Conservation (phyloP, 2,888 invertebrate genomes). For the Fragum whitleyi region DNA sequence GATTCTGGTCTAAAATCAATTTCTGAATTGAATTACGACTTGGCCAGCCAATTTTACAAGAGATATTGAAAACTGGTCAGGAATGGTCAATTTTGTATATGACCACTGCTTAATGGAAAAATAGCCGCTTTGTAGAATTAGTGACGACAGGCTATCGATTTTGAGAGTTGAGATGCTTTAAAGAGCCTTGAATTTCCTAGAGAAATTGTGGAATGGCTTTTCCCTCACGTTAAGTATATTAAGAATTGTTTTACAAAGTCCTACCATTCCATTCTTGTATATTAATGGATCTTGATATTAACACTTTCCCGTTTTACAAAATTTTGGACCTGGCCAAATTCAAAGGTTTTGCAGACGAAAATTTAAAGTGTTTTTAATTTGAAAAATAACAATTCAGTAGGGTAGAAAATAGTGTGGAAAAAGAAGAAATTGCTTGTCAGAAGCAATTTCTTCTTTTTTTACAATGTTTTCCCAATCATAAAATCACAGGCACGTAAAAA, state of each 20-base stretch:
- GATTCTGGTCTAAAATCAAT: slow-evolving; percentile 62
- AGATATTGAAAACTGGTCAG: slow-evolving; percentile 63
- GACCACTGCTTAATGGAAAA: slow-evolving; percentile 46
- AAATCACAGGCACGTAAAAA: too few species aligned
- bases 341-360: too few species aligned
- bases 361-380: too few species aligned
- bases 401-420: too few species aligned
- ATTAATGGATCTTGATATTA: too few species aligned
- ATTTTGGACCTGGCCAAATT: too few species aligned
- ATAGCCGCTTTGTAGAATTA: slow-evolving; percentile 38
- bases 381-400: too few species aligned
- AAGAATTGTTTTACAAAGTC: background rate
- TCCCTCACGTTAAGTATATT: background rate
- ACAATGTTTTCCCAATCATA: too few species aligned
- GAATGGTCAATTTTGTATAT: slow-evolving; percentile 64
- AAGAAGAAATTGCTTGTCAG: too few species aligned
- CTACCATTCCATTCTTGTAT: background rate
- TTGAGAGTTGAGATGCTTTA: slow-evolving; percentile 10
- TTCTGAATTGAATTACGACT: slow-evolving; percentile 64
- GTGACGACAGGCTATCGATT: slow-evolving; percentile 26
- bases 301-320: too few species aligned
- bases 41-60: slow-evolving; percentile 61
- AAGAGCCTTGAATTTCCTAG: slow-evolving; percentile 16
- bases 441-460: too few species aligned
- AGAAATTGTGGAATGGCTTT: background rate